Percentiles rank a stretch among this genome's conserved stretches.
Conservation (phyloP, 2,113 vertebrate genomes). For the Candoia aspera region DNA sequence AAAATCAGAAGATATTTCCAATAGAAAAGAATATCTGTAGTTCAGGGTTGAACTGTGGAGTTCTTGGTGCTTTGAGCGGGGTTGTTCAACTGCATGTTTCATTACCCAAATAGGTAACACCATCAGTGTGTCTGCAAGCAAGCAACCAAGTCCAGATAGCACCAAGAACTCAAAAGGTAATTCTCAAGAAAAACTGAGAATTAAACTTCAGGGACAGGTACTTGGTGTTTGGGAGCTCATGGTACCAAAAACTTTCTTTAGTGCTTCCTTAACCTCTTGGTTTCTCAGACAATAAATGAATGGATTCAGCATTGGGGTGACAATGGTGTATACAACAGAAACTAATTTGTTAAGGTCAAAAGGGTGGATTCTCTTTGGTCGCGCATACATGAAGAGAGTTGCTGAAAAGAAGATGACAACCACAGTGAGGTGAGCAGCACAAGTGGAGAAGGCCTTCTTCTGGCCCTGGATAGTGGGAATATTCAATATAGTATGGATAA, state of each 20-base stretch:
- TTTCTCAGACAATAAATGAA: conserved; percentile 64
- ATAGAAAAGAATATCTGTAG: not conserved
- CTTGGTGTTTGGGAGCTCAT: not conserved
- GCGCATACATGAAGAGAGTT: conserved; percentile 62
- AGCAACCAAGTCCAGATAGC: not conserved
- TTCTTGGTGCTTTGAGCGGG: not conserved
- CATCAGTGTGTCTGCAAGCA: not conserved
- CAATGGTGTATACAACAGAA: conserved; percentile 54
- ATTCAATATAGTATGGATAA: conserved; percentile 24
- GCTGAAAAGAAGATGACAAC: conserved; percentile 63
- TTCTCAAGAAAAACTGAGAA: not conserved
- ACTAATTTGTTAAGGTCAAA: conserved; percentile 51
- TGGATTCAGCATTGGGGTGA: conserved; percentile 48
- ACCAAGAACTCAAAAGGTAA: not conserved
- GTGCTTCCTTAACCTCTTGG: conserved; percentile 53
- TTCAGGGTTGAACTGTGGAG: not conserved
- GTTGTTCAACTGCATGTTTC: no score
- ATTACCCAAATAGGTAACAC: no score
- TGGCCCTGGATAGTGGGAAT: conserved; percentile 14
- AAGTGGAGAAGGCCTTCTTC: conserved; percentile 63
- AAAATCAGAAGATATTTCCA: not conserved
- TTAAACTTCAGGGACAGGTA: not conserved
- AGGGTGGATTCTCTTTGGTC: conserved; percentile 38
- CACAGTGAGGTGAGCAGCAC: conserved; percentile 58
- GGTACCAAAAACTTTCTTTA: conserved; percentile 30